These are phyloP conservation scores for Apamea epomidion DNA, from an alignment of 2,888 invertebrate genomes.

Conservation along the genomic window DNA sequence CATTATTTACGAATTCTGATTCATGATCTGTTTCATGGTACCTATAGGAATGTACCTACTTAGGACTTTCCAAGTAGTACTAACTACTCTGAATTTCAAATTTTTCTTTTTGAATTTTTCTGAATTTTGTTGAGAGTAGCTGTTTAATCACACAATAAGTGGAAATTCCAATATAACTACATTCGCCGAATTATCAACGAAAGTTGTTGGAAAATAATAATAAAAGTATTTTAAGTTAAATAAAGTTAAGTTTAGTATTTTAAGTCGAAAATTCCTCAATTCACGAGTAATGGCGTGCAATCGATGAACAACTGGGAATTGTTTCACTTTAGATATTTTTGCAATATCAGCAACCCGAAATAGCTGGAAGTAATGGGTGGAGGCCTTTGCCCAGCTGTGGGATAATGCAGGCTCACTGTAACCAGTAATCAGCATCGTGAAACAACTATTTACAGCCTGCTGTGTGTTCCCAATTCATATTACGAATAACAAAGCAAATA, in stretches of 20 bases:
- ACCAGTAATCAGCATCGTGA: not conserved
- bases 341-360: not conserved
- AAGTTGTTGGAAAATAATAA: not conserved
- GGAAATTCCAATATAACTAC: not conserved
- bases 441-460: not conserved
- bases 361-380: not conserved
- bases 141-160: not conserved
- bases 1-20: conserved; percentile 6
- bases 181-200: too few relatives aligned
- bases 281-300: not conserved
- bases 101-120: too few relatives aligned
- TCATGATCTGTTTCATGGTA: not conserved
- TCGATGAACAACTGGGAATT: not conserved
- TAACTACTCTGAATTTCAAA: not conserved
- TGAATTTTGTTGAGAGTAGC: not conserved
- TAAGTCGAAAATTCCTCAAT: not conserved
- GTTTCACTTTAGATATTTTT: not conserved
- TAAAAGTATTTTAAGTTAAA: not conserved
- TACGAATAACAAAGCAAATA: not conserved
- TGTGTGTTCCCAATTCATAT: not conserved
- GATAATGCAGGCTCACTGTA: not conserved
- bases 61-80: not conserved
- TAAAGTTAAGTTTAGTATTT: not conserved
- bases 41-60: too few relatives aligned
- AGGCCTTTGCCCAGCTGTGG: not conserved